Percentiles rank a stretch among this genome's conserved stretches.
phyloP scores from a whole-genome alignment of 1,140 invertebrate species.

The silkworm (Bombyx mori) region ASM3026992v2 NC_085118.1:2389001-2389500 shows the following conservation, averaged over 20 bases:
- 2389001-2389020: no score
- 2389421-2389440: slow-evolving; percentile 79
- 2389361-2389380: slow-evolving; percentile 69
- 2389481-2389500: slow-evolving; percentile 81
- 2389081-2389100: no score
- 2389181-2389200: no score
- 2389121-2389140: slow-evolving; percentile 53
- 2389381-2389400: slow-evolving; percentile 72
- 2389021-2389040: no score
- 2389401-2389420: slow-evolving; percentile 74
- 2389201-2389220: no score
- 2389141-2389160: slow-evolving; percentile 21
- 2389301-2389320: slow-evolving; percentile 31
- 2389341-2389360: slow-evolving; percentile 84
- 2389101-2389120: background rate
- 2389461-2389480: slow-evolving; percentile 84
- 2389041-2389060: no score
- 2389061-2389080: no score
- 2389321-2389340: slow-evolving; percentile 74
- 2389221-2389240: no score
- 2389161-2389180: no score
- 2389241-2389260: no score
- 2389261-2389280: no score
- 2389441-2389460: slow-evolving; percentile 81
- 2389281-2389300: no score